Conservation (phyloP, 2,113 vertebrate species). For the Glaucomys volans region DNA sequence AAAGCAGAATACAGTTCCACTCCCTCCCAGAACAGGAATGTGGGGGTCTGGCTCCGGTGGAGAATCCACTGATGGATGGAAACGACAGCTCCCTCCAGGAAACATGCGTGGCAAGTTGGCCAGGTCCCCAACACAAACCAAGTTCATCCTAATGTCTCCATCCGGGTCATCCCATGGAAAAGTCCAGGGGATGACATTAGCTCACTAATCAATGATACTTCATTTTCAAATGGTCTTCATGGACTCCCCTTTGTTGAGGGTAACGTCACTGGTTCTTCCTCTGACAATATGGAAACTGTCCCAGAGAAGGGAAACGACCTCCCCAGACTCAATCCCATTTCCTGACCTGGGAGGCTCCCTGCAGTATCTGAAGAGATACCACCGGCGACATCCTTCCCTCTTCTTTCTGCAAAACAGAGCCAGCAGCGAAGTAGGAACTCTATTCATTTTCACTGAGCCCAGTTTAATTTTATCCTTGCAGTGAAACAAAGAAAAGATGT, state of each 20-base stretch:
- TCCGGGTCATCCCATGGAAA: background rate
- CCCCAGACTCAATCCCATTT: background rate
- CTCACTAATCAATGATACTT: background rate
- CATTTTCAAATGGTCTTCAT: background rate
- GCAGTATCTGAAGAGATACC: too few species aligned
- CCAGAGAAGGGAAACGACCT: background rate
- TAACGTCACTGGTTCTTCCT: background rate
- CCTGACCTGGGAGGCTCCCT: background rate
- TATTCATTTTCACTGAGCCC: background rate
- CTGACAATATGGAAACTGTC: background rate
- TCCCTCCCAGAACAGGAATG: background rate
- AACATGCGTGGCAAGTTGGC: background rate
- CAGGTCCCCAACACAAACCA: background rate
- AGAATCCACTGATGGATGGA: background rate
- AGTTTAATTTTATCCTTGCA: background rate
- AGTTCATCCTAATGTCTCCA: background rate
- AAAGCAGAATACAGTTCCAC: background rate
- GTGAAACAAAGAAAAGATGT: background rate
- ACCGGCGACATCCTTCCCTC: background rate
- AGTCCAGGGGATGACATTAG: background rate
- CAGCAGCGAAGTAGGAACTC: background rate
- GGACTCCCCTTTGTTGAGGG: background rate
- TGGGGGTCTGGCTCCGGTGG: background rate
- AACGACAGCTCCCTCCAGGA: background rate
- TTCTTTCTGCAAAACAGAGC: background rate